Base-by-base conservation (phyloP, 2,797 vertebrate genomes). In the Pseudocheirus occidentalis region DNA sequence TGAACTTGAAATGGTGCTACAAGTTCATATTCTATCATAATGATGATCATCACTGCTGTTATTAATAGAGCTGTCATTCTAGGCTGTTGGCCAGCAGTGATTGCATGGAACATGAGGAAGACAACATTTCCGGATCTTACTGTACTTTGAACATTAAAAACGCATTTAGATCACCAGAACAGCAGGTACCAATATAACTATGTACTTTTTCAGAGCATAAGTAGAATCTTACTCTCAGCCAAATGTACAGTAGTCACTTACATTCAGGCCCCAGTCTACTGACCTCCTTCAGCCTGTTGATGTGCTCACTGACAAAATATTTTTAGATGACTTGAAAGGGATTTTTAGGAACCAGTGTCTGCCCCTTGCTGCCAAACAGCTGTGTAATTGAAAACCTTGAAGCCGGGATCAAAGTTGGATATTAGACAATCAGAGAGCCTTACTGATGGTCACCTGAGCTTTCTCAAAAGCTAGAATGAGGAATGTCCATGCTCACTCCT, bases 261-360 rank as follows among this genome's bases (percentile, higher is more conserved):
- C 97, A 90, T 94, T 62, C 93, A 53, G 11, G 54, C 89, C 55
- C 95, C 5, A 3, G 93, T 95, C 95, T 92, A 95, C 62, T 94
- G 95, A 96, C 93, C 96, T 97, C 94, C 96, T 97, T 97, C 94
- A 95, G 91, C 92, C 40, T 93, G 92, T 31, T 97, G 95, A 96
- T 94, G 95, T 93, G 96, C 53, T 13, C 96, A 97, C 92, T 96
- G 97, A 96, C 95, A 97, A 97, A 97, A 97, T 94, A 97, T 97
- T 96, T 96, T 31, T 4, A 95, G 97, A 95, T 96, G 96, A 96
- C 4, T 93, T 58, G 52, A 93, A 90, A 0, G 3, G 56, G 34
- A 18, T 92, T 96, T 97, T 94, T 91, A 93, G 46, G 31, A 96
- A 54, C 34, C 54, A 57, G 87, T 46, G 94, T 0, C 81, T 73